Evolutionary conservation across 2,797 vertebrate genomes (phyloP).

Genomic region (Sphenopsis melanotis): DNA sequence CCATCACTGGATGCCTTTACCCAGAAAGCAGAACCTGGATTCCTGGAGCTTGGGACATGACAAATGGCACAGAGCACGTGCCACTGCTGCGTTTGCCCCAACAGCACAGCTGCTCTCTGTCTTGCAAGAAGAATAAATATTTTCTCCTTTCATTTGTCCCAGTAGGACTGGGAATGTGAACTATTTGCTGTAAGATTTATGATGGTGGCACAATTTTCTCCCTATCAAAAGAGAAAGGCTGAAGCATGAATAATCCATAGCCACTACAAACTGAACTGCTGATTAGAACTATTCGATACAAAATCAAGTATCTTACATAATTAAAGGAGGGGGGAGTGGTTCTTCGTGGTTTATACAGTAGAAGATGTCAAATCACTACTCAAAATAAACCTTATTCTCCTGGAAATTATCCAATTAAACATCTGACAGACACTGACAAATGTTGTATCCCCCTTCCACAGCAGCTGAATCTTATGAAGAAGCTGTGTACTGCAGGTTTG

Average conservation of each 20-base stretch:
- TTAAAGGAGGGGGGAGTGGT: background rate
- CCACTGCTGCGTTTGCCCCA: background rate
- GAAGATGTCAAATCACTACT: background rate
- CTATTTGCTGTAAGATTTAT: background rate
- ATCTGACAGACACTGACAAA: background rate
- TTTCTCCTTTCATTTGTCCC: constrained; percentile 20
- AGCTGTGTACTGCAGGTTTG: background rate
- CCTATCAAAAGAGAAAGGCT: constrained; percentile 1
- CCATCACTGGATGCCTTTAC: background rate
- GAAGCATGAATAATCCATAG: constrained; percentile 42
- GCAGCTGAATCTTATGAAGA: background rate
- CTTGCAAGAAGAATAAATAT: background rate
- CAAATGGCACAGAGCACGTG: background rate
- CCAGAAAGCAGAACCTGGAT: background rate
- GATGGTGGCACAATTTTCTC: background rate
- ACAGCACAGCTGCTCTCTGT: background rate
- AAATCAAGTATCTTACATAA: constrained; percentile 6
- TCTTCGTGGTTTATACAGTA: background rate
- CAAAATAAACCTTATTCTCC: background rate
- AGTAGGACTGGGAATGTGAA: constrained; percentile 2
- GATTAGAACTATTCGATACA: constrained; percentile 22
- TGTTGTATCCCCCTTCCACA: background rate
- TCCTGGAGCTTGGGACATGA: background rate
- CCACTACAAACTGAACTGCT: background rate
- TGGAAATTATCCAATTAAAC: constrained; percentile 30